Evolutionary conservation across 2,113 vertebrate genomes (phyloP).

Genomic region (Eupsittula cactorum): DNA sequence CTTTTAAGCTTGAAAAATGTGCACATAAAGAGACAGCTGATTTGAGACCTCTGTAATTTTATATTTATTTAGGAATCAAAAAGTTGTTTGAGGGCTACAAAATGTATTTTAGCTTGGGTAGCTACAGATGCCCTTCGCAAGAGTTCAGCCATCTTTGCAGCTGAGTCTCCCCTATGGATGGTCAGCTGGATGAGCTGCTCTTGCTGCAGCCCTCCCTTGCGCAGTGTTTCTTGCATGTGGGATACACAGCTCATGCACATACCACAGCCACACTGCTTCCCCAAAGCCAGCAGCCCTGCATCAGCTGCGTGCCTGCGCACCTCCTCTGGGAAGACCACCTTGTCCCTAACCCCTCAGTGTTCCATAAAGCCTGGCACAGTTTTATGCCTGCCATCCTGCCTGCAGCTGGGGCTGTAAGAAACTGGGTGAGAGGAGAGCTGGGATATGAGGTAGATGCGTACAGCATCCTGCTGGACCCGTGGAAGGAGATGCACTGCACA

Average conservation of each 20-base stretch:
- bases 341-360: background rate
- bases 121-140: background rate
- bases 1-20: background rate
- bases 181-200: background rate
- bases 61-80: background rate
- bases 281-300: background rate
- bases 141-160: background rate
- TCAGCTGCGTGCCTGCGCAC: background rate
- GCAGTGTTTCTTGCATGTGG: rapidly evolving
- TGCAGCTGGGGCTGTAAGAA: background rate
- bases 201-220: background rate
- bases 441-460: background rate
- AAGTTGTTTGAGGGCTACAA: background rate
- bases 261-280: rapidly evolving
- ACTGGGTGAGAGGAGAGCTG: background rate
- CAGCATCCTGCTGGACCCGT: background rate
- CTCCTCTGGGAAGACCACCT: background rate
- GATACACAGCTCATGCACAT: background rate
- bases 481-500: background rate
- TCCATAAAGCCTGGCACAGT: background rate
- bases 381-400: background rate
- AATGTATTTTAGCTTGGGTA: background rate
- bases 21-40: background rate
- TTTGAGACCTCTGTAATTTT: background rate
- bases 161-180: rapidly evolving